phyloP scores from a whole-genome alignment of 2,113 vertebrate genomes.

The Jacana jacana region DNA sequence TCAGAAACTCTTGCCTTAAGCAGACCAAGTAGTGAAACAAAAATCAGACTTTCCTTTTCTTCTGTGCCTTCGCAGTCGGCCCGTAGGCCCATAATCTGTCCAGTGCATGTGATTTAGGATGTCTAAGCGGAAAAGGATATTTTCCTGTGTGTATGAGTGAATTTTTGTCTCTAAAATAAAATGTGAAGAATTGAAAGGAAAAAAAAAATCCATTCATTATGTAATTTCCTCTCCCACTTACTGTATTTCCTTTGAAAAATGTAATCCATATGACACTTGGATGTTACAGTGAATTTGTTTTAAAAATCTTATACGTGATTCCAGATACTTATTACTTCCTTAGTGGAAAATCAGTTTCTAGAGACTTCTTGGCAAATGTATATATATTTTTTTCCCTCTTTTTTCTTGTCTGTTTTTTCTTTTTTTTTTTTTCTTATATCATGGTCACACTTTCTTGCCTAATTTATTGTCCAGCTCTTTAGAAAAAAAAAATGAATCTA shows the following conservation, averaged over 20 bases:
- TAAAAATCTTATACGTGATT: constrained; percentile 22
- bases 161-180: constrained; percentile 23
- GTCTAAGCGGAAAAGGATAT: constrained; percentile 23
- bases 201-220: not conserved
- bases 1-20: not conserved
- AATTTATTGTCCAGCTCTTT: not conserved
- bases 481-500: not conserved
- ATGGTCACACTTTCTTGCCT: not conserved
- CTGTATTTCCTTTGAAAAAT: constrained; percentile 36
- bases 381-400: no score
- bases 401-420: no score
- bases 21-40: not conserved
- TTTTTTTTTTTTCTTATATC: not conserved
- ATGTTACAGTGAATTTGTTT: constrained; percentile 10
- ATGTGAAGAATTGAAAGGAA: constrained; percentile 21
- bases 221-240: constrained; percentile 24
- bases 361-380: not conserved
- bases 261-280: not conserved
- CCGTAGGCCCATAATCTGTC: not conserved
- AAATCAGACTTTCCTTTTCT: not conserved
- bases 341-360: constrained; percentile 34
- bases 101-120: constrained; percentile 18
- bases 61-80: not conserved
- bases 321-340: constrained; percentile 19
- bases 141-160: not conserved